Evolutionary conservation across 2,113 vertebrate species (phyloP).

Genomic region (Nesospiza acunhae): DNA sequence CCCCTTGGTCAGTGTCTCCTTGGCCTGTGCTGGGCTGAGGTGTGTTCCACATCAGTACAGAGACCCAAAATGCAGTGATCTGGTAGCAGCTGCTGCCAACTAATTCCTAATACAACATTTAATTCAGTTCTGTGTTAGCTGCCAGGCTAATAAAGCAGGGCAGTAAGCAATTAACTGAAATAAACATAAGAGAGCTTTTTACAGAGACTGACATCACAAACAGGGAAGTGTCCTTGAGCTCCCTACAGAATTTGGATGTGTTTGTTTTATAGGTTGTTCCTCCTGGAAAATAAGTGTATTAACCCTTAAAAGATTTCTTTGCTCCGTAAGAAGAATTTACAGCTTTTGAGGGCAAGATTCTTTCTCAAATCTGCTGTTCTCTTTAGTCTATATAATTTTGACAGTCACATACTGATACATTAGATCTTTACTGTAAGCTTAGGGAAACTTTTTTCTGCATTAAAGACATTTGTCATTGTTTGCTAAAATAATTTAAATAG

Average conservation of each 20-base stretch:
- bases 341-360: background rate
- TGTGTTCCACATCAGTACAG: background rate
- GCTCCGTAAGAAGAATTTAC: background rate
- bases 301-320: background rate
- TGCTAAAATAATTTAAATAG: background rate
- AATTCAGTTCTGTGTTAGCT: background rate
- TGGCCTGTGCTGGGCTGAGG: background rate
- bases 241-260: background rate
- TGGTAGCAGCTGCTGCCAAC: background rate
- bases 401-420: background rate
- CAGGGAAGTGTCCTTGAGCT: background rate
- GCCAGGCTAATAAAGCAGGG: background rate
- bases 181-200: background rate
- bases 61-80: background rate
- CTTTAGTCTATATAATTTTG: background rate
- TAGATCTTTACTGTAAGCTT: background rate
- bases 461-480: background rate
- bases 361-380: background rate
- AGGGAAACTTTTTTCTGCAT: background rate
- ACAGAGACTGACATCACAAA: background rate
- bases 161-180: background rate
- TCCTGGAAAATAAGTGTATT: background rate
- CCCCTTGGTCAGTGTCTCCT: background rate
- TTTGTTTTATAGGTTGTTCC: slow-evolving; percentile 6
- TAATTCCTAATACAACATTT: background rate